Evolutionary conservation across 2,113 vertebrate species (phyloP).

Genomic region (Misgurnus anguillicaudatus): DNA sequence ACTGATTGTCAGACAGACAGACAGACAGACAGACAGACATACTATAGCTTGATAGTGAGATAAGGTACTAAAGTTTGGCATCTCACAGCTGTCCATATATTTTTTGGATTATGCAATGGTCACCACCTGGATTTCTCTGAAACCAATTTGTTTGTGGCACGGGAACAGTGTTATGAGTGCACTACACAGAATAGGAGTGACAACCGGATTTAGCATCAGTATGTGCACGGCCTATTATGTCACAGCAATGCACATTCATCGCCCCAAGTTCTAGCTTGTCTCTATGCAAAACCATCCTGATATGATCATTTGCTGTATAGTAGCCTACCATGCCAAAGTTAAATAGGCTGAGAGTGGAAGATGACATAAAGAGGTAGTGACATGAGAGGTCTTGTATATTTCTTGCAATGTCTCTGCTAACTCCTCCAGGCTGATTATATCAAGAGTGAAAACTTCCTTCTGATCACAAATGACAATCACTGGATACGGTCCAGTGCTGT

Average conservation of each 20-base stretch:
- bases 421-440: slow-evolving; percentile 52
- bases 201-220: neutral
- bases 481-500: slow-evolving; percentile 51
- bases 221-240: neutral
- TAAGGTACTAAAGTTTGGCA: no score
- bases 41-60: no score
- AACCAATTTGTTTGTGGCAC: no score
- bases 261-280: neutral
- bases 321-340: slow-evolving; percentile 9
- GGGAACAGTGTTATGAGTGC: neutral
- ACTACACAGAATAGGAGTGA: neutral
- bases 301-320: slow-evolving; percentile 23
- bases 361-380: slow-evolving; percentile 29
- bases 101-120: no score
- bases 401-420: slow-evolving; percentile 19
- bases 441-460: slow-evolving; percentile 55
- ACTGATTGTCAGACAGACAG: no score
- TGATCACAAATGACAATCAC: slow-evolving; percentile 55
- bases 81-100: no score
- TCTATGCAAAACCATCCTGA: neutral
- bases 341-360: slow-evolving; percentile 11
- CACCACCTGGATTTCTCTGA: neutral
- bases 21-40: no score
- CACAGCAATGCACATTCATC: neutral
- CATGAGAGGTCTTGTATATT: slow-evolving; percentile 27